phyloP scores from a whole-genome alignment of 2,888 invertebrate species.

The Drosophila paranaensis region DNA sequence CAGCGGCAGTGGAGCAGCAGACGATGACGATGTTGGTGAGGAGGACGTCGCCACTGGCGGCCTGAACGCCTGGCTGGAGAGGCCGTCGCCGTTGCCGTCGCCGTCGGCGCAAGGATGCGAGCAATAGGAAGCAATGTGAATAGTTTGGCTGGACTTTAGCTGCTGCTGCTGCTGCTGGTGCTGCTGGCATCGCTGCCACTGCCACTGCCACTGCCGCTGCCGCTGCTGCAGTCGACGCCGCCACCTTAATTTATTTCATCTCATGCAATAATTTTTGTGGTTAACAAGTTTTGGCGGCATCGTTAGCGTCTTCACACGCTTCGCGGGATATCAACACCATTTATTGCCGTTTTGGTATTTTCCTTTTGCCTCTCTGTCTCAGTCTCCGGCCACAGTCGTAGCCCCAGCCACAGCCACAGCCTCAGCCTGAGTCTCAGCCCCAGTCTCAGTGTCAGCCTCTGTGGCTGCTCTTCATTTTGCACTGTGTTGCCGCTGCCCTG shows the following conservation, averaged over 20 bases:
- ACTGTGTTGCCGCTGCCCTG: conserved; percentile 27
- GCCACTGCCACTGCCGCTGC: conserved; percentile 42
- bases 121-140: conserved; percentile 77
- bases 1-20: conserved; percentile 38
- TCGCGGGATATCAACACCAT: conserved; percentile 83
- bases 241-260: conserved; percentile 82
- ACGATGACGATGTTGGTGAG: conserved; percentile 44
- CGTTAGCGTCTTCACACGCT: conserved; percentile 83
- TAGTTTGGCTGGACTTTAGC: conserved; percentile 67
- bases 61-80: conserved; percentile 81
- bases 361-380: conserved; percentile 56
- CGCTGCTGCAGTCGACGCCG: conserved; percentile 76
- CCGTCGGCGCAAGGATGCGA: conserved; percentile 72
- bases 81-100: conserved; percentile 50
- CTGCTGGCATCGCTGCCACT: conserved; percentile 17
- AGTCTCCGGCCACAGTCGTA: conserved; percentile 19
- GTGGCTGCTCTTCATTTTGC: conserved; percentile 65
- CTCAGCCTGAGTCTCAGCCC: conserved; percentile 9
- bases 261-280: conserved; percentile 83
- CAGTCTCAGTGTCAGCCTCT: conserved; percentile 43
- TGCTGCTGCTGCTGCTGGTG: conserved; percentile 51
- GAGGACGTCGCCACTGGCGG: conserved; percentile 73
- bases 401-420: not conserved
- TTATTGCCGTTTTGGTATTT: conserved; percentile 82
- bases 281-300: conserved; percentile 83